Conservation (phyloP, 2,797 vertebrate genomes). For the Phoeniculus purpureus region DNA sequence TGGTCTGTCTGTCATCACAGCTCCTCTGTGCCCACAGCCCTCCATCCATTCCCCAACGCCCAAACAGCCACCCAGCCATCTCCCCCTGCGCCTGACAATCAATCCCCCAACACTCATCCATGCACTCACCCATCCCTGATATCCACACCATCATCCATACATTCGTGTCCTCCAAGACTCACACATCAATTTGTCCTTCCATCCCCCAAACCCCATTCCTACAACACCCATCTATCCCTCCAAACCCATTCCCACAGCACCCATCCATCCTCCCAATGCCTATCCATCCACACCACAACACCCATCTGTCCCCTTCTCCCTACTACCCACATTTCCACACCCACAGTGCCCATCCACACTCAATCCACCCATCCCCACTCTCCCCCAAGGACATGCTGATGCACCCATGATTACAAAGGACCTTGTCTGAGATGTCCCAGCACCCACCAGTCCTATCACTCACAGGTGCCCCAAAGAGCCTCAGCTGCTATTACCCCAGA, state of each 20-base stretch:
- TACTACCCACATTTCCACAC: not conserved
- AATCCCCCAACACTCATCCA: not conserved
- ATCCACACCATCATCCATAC: not conserved
- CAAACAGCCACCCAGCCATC: not conserved
- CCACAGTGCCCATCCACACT: not conserved
- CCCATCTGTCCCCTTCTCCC: not conserved
- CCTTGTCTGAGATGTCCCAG: not conserved
- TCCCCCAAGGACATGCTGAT: fast-evolving
- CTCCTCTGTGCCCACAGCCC: not conserved
- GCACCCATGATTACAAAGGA: not conserved
- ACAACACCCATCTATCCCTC: not conserved
- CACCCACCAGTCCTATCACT: not conserved
- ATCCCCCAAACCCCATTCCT: not conserved
- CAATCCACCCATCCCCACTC: not conserved
- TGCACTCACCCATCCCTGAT: not conserved
- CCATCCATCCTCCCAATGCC: too few relatives aligned
- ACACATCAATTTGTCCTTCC: not conserved
- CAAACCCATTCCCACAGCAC: not conserved
- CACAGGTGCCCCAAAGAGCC: not conserved
- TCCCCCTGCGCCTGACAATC: not conserved
- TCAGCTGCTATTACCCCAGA: not conserved
- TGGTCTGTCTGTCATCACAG: not conserved
- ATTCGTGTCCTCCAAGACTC: not conserved
- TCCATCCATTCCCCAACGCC: not conserved
- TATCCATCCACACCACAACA: too few relatives aligned